Evolutionary conservation across 2,113 vertebrate species (phyloP), one percentile per base, ranked within the genome.

Genomic region (Carassius gibelio): DNA sequence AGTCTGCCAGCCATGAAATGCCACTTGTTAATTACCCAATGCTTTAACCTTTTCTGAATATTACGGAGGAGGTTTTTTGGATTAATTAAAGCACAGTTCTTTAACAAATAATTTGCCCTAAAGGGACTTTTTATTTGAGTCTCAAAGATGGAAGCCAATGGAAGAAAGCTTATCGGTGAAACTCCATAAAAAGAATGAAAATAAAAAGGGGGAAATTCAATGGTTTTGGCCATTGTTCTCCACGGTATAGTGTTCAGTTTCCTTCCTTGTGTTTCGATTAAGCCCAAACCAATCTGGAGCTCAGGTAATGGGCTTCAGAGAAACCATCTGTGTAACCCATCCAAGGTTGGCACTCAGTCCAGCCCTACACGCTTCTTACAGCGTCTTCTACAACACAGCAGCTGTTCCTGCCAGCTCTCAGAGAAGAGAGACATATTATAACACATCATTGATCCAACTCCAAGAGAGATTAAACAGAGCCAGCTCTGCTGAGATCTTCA

Each of bases 271-370:
- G 48, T 55, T 34, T 50, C 30, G 30, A 76, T 76, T 15, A 55
- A 30, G 52, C 74, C 74, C 74, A 23, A 75, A 30, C 74, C n/a
- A 17, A 30, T 30, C 74, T 30, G 45, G 74, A 76, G 48, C 74
- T 75, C 71, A 48, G 45, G 14, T 52, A 55, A 52, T 17, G 3
- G 36, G 45, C 23, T 52, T 55, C 13, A 30, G 48, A 26, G 42
- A 55, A 76, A 19, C 74, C 48, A 55, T 45, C 38, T 74, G 23
- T 30, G 74, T 76, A 17, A 52, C 45, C 52, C 13, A 76, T 55
- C 8, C 2, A 74, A 19, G 21, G 21, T 23, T 74, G 17, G n/a
- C 42, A 75, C 23, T 52, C 1, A 52, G 71, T 21, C 38, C 38
- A 23, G 50, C 14, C 50, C 50, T 52, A 74, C 11, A 55, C 11